Conservation (phyloP, 2,888 invertebrate genomes). For the Hydropsyche betteni region DNA sequence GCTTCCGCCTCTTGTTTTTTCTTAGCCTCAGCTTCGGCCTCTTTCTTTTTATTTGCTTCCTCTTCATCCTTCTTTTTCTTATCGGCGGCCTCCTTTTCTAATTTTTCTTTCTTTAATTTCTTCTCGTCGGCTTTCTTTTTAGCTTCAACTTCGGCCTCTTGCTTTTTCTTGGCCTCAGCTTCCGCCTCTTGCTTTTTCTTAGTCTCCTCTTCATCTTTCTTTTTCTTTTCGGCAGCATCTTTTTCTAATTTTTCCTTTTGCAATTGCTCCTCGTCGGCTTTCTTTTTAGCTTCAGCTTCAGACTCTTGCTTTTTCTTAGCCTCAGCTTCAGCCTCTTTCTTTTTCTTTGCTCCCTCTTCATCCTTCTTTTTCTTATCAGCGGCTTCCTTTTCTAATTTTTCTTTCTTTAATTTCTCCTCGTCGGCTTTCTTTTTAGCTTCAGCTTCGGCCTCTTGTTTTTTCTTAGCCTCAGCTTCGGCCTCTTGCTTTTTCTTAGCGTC, state of each 20-base stretch:
- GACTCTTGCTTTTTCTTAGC: not conserved
- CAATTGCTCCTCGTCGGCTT: not conserved
- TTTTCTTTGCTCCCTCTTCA: conserved; percentile 44
- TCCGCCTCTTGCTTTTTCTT: conserved; percentile 44
- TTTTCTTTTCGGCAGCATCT: not conserved
- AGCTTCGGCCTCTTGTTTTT: not conserved
- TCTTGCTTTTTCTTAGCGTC: conserved; percentile 43
- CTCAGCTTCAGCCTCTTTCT: conserved; percentile 44
- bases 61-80: not conserved
- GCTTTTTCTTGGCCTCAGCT: conserved; percentile 31
- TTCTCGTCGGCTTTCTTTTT: not conserved
- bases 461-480: conserved; percentile 41
- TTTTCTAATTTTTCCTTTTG: conserved; percentile 35
- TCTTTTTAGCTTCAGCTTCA: not conserved
- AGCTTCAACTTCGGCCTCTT: not conserved
- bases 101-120: conserved; percentile 35
- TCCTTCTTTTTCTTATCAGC: not conserved
- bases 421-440: not conserved
- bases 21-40: conserved; percentile 42
- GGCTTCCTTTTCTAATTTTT: conserved; percentile 35
- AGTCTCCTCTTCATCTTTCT: conserved; percentile 38
- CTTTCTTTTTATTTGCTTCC: no score
- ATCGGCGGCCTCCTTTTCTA: not conserved
- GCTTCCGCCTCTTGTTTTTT: not conserved
- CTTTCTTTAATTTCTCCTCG: not conserved